These are phyloP conservation scores for Cryptotis parvus DNA, from an alignment of 2,113 vertebrate species.

Conservation along the genomic window DNA sequence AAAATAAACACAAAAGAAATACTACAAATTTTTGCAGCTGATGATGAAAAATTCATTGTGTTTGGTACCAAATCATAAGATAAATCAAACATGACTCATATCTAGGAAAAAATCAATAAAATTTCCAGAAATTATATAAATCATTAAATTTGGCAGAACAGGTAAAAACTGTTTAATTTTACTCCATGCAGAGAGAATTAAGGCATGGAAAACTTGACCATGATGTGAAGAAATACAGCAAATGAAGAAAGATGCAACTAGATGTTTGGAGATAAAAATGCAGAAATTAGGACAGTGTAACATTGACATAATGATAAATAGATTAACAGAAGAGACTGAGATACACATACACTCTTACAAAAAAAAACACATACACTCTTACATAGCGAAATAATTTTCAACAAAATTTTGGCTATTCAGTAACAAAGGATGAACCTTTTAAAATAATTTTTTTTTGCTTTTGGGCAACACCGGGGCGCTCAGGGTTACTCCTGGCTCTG, in stretches of 20 bases:
- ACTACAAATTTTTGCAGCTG: not conserved
- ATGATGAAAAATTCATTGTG: conserved; percentile 5
- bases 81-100: not conserved
- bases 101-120: not conserved
- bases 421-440: not conserved
- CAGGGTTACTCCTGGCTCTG: too few relatives aligned
- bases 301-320: not conserved
- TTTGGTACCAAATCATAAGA: not conserved
- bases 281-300: not conserved
- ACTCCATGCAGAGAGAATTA: not conserved
- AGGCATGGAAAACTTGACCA: not conserved
- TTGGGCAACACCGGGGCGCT: too few relatives aligned
- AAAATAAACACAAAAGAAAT: conserved; percentile 25
- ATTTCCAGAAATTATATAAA: not conserved
- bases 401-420: not conserved
- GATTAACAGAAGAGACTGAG: not conserved
- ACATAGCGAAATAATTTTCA: not conserved
- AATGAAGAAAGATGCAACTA: not conserved
- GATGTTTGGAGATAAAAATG: not conserved
- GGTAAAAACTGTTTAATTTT: not conserved
- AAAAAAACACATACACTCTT: too few relatives aligned
- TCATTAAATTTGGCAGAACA: not conserved
- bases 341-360: too few relatives aligned
- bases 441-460: too few relatives aligned
- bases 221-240: not conserved